Conservation (phyloP, 2,888 invertebrate species). For the Meliscaeva auricollis region DNA sequence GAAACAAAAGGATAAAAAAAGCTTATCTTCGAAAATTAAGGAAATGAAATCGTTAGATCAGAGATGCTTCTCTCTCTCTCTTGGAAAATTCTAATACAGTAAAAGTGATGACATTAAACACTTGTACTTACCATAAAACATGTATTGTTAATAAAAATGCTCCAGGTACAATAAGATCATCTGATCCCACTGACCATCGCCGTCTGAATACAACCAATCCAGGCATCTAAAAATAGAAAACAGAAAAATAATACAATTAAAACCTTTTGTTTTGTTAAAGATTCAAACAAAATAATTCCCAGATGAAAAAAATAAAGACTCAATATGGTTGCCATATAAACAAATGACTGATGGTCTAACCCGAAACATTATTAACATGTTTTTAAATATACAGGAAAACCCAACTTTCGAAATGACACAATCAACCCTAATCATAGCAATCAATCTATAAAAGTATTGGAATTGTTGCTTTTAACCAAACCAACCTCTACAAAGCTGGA, state of each 20-base stretch:
- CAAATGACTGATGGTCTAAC: not conserved
- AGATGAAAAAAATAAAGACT: not conserved
- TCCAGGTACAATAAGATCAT: constrained; percentile 94
- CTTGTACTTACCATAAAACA: constrained; percentile 89
- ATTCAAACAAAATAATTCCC: not conserved
- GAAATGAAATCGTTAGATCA: too few species aligned
- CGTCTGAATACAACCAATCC: constrained; percentile 93
- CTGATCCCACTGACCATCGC: constrained; percentile 95
- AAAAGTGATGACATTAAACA: too few species aligned
- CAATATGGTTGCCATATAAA: not conserved
- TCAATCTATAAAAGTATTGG: constrained; percentile 18
- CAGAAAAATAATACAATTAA: constrained; percentile 1
- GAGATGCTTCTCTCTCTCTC: too few species aligned
- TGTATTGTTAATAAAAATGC: constrained; percentile 91
- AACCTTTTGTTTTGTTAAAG: not conserved
- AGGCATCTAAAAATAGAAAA: constrained; percentile 87
- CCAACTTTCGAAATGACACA: not conserved
- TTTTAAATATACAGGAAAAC: not conserved
- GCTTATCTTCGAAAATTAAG: too few species aligned
- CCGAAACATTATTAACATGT: not conserved
- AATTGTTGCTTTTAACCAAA: not conserved
- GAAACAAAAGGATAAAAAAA: too few species aligned
- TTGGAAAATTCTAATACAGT: too few species aligned
- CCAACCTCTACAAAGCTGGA: not conserved
- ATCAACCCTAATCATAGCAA: not conserved